These are phyloP conservation scores for Spialia ferax DNA, from an alignment of 2,888 invertebrate species.

Conservation along the genomic window DNA sequence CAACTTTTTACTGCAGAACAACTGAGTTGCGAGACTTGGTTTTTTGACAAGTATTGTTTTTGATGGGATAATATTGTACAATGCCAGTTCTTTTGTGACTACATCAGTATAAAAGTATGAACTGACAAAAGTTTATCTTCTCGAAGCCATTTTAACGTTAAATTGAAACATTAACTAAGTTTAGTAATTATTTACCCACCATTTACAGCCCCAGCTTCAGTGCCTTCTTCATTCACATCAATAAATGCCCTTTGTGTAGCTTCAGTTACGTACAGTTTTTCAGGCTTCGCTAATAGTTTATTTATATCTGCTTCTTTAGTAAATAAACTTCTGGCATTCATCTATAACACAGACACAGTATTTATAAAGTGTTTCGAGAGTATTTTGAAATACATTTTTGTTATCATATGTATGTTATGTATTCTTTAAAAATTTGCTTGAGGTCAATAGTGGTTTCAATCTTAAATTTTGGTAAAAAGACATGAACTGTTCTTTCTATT, in stretches of 20 bases:
- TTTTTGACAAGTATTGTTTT: too few species aligned
- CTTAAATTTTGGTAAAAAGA: constrained; percentile 92
- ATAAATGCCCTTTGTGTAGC: constrained; percentile 94
- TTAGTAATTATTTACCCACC: constrained; percentile 43
- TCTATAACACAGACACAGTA: constrained; percentile 40
- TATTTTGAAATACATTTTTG: neutral
- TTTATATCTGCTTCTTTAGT: constrained; percentile 84
- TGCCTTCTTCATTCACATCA: constrained; percentile 94
- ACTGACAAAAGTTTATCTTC: too few species aligned
- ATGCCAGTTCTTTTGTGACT: too few species aligned
- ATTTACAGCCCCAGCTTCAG: constrained; percentile 94
- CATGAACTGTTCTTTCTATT: constrained; percentile 71
- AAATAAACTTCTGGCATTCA: constrained; percentile 59
- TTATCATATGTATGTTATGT: too few species aligned
- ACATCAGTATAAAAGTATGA: too few species aligned
- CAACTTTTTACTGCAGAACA: too few species aligned
- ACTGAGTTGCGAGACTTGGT: too few species aligned
- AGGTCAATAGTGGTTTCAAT: constrained; percentile 91
- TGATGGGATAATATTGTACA: too few species aligned
- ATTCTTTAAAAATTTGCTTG: constrained; percentile 83
- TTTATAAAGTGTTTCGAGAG: neutral
- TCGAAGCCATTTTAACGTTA: too few species aligned
- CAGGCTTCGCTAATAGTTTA: constrained; percentile 81
- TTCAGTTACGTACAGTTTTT: constrained; percentile 86
- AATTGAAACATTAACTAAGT: neutral